Percentiles rank a stretch among this genome's conserved stretches.
Conservation (phyloP, 1,140 invertebrate species). For the Lucilia sericata region DNA sequence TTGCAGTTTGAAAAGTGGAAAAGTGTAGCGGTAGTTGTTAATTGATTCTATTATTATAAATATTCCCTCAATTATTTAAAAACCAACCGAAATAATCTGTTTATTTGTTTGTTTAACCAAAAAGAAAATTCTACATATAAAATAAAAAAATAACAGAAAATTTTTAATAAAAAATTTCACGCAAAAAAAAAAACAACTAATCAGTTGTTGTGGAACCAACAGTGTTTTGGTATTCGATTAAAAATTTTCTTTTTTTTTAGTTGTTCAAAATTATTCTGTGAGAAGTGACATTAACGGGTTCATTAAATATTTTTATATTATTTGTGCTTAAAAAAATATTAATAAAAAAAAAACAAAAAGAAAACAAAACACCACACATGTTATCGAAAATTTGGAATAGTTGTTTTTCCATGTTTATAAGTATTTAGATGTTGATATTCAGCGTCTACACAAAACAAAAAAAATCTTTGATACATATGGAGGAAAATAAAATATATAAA, state of each 20-base stretch:
- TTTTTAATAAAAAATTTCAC: background rate
- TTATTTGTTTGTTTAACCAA: no score
- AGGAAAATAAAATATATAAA: background rate
- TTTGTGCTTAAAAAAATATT: background rate
- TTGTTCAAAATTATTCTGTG: constrained; percentile 3
- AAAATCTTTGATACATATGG: background rate
- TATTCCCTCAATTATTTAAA: no score
- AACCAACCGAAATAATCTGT: background rate
- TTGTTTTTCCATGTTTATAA: background rate
- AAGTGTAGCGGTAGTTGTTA: no score
- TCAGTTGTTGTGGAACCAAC: background rate
- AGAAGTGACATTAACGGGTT: constrained; percentile 15
- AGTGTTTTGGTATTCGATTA: background rate
- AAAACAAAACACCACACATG: background rate
- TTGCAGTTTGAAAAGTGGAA: no score
- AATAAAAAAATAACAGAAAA: background rate
- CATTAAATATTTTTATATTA: constrained; percentile 14
- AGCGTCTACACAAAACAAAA: background rate
- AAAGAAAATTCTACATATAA: background rate
- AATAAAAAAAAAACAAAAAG: background rate
- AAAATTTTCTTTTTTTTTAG: constrained; percentile 13
- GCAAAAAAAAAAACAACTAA: background rate
- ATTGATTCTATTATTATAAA: no score
- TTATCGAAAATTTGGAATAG: background rate
- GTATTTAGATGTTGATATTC: background rate